Evolutionary conservation across 2,113 vertebrate species (phyloP).

Genomic region (Eolophus roseicapilla): DNA sequence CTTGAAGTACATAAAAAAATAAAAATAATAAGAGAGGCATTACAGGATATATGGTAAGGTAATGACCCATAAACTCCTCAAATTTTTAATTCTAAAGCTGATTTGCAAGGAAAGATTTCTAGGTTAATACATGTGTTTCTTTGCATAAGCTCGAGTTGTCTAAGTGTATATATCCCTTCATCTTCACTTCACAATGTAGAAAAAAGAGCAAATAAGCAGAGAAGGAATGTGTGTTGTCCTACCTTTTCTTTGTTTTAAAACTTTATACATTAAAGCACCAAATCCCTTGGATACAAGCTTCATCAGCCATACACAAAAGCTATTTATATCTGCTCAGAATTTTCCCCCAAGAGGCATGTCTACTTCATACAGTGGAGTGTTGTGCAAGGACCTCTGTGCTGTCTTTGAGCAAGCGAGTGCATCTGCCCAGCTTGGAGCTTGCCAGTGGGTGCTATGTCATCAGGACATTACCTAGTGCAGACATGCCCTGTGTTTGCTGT

Average conservation of each 20-base stretch:
- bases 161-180: background rate
- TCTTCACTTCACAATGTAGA: background rate
- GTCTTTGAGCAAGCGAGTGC: background rate
- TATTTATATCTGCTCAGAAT: background rate
- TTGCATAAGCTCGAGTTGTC: background rate
- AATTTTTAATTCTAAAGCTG: background rate
- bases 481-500: background rate
- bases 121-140: background rate
- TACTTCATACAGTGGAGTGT: background rate
- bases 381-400: background rate
- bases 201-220: background rate
- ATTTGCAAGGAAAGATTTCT: background rate
- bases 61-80: background rate
- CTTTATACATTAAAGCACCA: background rate
- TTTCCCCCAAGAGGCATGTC: background rate
- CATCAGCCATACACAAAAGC: background rate
- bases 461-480: rapidly evolving
- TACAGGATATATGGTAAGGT: background rate
- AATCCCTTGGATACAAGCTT: background rate
- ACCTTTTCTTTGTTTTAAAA: background rate
- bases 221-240: background rate
- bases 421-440: background rate
- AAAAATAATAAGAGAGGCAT: background rate
- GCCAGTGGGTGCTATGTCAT: background rate
- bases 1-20: background rate